Conservation (phyloP, 2,113 vertebrate genomes). For the Origma solitaria region DNA sequence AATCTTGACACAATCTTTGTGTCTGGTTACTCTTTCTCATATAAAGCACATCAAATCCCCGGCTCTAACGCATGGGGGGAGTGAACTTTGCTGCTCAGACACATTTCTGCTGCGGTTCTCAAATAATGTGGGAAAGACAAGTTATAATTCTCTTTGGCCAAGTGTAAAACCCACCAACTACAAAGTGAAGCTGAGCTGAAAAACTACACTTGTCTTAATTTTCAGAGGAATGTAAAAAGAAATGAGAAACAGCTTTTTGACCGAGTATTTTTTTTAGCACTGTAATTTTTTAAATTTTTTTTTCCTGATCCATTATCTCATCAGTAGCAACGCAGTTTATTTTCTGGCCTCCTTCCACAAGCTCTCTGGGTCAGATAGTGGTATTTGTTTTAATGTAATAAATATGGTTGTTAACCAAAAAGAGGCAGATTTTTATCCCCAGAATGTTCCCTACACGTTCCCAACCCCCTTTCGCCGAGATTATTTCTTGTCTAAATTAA, state of each 20-base stretch:
- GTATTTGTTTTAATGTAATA: conserved; percentile 51
- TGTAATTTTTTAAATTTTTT: neutral
- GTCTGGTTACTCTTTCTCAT: neutral
- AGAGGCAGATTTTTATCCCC: conserved; percentile 4
- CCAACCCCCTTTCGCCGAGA: neutral
- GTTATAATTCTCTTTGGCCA: neutral
- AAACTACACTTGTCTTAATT: conserved; percentile 13
- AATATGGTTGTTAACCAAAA: conserved; percentile 8
- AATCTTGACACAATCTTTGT: neutral
- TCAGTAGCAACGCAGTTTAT: conserved; percentile 31
- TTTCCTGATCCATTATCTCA: neutral
- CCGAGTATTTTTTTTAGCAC: neutral
- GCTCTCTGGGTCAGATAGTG: conserved; percentile 1
- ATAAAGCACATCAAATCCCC: neutral
- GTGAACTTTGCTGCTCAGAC: neutral
- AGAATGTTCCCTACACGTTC: neutral
- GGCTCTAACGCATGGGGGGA: neutral
- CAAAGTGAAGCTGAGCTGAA: neutral
- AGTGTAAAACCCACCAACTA: neutral
- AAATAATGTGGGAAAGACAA: neutral
- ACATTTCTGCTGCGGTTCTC: neutral
- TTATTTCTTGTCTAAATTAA: conserved; percentile 7
- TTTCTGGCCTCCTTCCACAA: conserved; percentile 32
- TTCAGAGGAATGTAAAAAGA: neutral
- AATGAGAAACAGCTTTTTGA: conserved; percentile 21